phyloP scores from a whole-genome alignment of 2,888 invertebrate species.

The Eumerus sabulonum region DNA sequence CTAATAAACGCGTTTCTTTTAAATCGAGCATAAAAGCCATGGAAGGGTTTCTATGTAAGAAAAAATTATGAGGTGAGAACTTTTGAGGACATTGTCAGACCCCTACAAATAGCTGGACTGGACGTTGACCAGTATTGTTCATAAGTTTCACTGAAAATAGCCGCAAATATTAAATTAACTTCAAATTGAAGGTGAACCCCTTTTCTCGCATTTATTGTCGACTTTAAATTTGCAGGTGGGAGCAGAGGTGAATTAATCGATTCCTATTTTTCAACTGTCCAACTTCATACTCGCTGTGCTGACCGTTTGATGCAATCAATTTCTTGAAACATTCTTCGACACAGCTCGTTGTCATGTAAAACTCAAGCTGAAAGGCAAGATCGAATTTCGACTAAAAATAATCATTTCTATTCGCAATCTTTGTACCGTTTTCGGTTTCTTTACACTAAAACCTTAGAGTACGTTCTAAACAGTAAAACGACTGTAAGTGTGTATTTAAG shows the following conservation, averaged over 20 bases:
- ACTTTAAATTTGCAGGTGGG: slow-evolving; percentile 42
- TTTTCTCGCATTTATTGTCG: slow-evolving; percentile 19
- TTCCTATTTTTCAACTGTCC: slow-evolving; percentile 62
- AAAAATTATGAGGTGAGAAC: slow-evolving; percentile 40
- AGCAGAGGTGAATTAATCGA: slow-evolving; percentile 60
- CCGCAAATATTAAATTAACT: slow-evolving; percentile 62
- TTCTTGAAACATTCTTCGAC: slow-evolving; percentile 8
- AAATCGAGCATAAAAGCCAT: neutral
- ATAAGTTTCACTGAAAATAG: slow-evolving; percentile 62
- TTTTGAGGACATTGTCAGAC: slow-evolving; percentile 13
- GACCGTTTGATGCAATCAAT: slow-evolving; percentile 65
- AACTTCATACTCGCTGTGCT: slow-evolving; percentile 43
- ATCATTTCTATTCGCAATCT: slow-evolving; percentile 38
- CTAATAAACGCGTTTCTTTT: no score
- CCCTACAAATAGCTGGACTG: slow-evolving; percentile 1
- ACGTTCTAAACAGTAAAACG: no score
- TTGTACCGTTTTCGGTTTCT: no score
- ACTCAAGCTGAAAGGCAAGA: slow-evolving; percentile 15
- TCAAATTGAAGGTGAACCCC: slow-evolving; percentile 33
- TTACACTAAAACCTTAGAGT: no score
- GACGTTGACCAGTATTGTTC: slow-evolving; percentile 56
- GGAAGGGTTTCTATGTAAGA: neutral
- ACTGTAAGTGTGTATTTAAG: no score
- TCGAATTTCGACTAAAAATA: slow-evolving; percentile 54
- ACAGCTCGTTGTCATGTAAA: neutral